Percentiles rank a stretch among this genome's conserved stretches.
Evolutionary conservation across 2,888 invertebrate species (phyloP).

Genomic region (Cantharis nigra): DNA sequence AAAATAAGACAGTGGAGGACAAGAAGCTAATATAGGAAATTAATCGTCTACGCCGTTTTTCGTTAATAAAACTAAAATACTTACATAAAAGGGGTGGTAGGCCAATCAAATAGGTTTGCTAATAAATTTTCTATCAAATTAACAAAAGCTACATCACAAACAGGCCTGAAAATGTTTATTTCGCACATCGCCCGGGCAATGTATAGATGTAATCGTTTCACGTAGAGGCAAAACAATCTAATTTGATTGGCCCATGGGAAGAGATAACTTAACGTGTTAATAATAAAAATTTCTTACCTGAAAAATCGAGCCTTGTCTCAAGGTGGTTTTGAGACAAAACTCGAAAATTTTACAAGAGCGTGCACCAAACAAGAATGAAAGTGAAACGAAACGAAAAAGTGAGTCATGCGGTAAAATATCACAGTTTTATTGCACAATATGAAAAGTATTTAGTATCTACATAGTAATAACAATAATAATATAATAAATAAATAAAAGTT

Average conservation of each 20-base stretch:
- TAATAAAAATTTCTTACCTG: background rate
- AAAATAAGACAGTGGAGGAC: background rate
- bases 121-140: background rate
- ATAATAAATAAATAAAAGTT: background rate
- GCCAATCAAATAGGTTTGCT: background rate
- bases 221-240: background rate
- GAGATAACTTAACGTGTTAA: background rate
- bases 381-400: constrained; percentile 6
- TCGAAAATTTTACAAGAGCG: background rate
- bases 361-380: background rate
- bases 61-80: background rate
- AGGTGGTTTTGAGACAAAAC: background rate
- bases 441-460: constrained; percentile 15
- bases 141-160: too few relatives aligned
- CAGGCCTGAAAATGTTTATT: too few relatives aligned
- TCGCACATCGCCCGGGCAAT: too few relatives aligned
- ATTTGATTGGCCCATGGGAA: background rate
- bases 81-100: background rate
- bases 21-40: constrained; percentile 12
- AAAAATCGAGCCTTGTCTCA: background rate
- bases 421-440: constrained; percentile 50
- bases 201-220: too few relatives aligned
- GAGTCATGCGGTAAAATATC: constrained; percentile 40
- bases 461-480: background rate
- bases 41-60: constrained; percentile 5